These are phyloP conservation scores for Pectinophora gossypiella DNA, from an alignment of 1,140 invertebrate genomes.

Conservation along the genomic window DNA sequence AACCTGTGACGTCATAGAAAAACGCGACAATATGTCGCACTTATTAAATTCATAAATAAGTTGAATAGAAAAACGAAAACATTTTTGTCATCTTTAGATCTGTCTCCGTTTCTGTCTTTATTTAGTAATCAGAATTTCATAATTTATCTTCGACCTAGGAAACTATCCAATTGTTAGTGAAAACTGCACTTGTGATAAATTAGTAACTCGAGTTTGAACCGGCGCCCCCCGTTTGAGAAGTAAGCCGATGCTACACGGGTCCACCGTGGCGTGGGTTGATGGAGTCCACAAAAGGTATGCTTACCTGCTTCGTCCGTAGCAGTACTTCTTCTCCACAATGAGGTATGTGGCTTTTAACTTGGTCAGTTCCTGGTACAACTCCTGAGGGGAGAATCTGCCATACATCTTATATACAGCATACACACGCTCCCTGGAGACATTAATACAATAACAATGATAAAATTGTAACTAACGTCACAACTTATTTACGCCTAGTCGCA, in stretches of 20 bases:
- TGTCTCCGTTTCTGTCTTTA: no score
- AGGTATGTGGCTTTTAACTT: slow-evolving; percentile 79
- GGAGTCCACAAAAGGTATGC: slow-evolving; percentile 12
- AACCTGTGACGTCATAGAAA: no score
- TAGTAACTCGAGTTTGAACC: not conserved
- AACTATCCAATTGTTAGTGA: not conserved
- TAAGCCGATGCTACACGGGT: not conserved
- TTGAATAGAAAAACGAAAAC: no score
- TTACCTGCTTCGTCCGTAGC: slow-evolving; percentile 78
- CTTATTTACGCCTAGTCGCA: no score
- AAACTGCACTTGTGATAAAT: no score
- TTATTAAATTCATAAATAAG: no score
- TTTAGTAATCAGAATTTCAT: not conserved
- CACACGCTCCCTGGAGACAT: slow-evolving; percentile 79
- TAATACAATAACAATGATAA: no score
- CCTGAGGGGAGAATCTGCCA: slow-evolving; percentile 76
- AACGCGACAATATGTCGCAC: no score
- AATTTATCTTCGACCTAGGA: not conserved
- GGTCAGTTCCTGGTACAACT: slow-evolving; percentile 77
- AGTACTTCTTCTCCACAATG: slow-evolving; percentile 79
- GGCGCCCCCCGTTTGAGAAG: not conserved
- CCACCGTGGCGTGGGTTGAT: not conserved
- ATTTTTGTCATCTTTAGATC: no score
- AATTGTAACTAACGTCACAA: no score
- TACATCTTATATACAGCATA: slow-evolving; percentile 82